Evolutionary conservation across 1,140 invertebrate genomes (phyloP), one percentile per base, ranked within the genome.

Genomic region (Gonioctena quinquepunctata): DNA sequence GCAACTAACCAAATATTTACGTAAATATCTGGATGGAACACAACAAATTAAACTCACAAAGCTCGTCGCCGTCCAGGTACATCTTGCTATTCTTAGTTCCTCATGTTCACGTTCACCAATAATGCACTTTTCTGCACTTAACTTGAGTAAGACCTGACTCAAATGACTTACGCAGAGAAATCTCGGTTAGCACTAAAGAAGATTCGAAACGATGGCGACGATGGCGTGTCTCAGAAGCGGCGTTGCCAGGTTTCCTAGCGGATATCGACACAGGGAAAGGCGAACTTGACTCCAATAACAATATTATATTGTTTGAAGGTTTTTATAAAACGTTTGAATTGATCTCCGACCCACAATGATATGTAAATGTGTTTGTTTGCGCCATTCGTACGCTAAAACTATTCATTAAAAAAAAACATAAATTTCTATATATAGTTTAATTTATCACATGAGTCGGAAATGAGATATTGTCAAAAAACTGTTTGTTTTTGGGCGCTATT

Each of bases 151-250:
- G 8, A 13, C 33, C n/a, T n/a, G 33, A 42, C 33, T 42, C 16
- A 42, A 13, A n/a, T 42, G 2, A 27, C 63, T n/a, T 23, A 27
- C 63, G 11, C 33, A 11, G 26, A n/a, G 21, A 66, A 66, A 66
- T 66, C 63, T 66, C 63, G 48, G 63, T 52, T 26, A 19, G n/a
- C 26, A 66, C 63, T 66, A 54, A 26, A 66, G 48, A 66, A 66
- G 63, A 66, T 66, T 49, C 27, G 63, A 54, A 26, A 66, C 22
- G 63, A 66, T 66, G 61, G 61, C 48, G 61, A 7, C 22, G 22
- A n/a, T 23, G 18, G 33, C 16, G 33, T 42, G 33, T 11, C 33
- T 42, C 33, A 25, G 27, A 21, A 2, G 7, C 60, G 28, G 27
- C 21, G 60, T 62, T 62, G 60, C 60, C 60, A 16, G 16, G 19